Conservation (phyloP, 2,113 vertebrate species). For the Cottus gobio region DNA sequence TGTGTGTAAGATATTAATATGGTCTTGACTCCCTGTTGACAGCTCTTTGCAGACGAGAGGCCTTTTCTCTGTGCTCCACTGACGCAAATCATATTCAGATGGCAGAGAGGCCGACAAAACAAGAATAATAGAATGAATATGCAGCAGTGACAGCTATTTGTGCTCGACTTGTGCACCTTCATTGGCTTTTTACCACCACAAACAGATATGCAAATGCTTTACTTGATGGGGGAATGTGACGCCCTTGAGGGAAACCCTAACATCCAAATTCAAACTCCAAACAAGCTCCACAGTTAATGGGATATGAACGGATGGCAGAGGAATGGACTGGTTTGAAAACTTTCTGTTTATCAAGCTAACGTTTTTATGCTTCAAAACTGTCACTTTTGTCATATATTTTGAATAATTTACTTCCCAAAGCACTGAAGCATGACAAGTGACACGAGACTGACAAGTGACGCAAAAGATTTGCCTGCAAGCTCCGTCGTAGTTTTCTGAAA, state of each 20-base stretch:
- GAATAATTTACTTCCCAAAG: neutral
- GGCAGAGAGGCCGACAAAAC: slow-evolving; percentile 19
- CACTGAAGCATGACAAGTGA: neutral
- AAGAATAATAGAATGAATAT: slow-evolving; percentile 22
- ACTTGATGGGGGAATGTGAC: neutral
- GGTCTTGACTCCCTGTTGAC: slow-evolving; percentile 44
- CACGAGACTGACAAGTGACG: neutral
- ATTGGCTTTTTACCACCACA: slow-evolving; percentile 15
- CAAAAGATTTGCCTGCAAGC: neutral
- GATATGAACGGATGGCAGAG: neutral
- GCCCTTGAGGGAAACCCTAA: neutral
- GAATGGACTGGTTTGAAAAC: neutral
- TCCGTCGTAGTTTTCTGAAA: neutral
- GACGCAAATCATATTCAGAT: slow-evolving; percentile 28
- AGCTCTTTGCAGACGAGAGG: slow-evolving; percentile 34
- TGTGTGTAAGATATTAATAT: slow-evolving; percentile 29
- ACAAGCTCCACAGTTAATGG: neutral
- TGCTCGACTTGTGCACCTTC: slow-evolving; percentile 23
- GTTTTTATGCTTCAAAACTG: neutral
- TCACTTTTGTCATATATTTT: neutral
- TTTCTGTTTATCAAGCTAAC: neutral
- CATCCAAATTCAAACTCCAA: slow-evolving; percentile 2
- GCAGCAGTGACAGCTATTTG: slow-evolving; percentile 24
- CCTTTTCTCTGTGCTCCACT: slow-evolving; percentile 31
- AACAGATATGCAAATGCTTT: neutral